Evolutionary conservation across 1,140 invertebrate species (phyloP).

Genomic region (Adoxophyes honmai): DNA sequence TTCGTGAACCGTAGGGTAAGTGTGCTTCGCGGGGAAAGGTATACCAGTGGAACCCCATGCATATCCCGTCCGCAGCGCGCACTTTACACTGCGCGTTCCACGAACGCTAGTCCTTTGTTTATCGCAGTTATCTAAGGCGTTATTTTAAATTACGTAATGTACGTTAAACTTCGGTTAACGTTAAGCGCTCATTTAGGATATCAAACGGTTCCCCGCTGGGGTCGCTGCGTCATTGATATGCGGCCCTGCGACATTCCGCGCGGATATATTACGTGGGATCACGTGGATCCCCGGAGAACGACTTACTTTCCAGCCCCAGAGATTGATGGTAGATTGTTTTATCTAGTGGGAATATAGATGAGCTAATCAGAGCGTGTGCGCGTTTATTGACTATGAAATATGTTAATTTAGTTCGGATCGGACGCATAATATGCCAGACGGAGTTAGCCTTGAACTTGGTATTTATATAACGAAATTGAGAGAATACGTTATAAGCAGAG

Average conservation of each 20-base stretch:
- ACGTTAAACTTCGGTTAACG: neutral
- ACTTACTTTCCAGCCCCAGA: constrained; percentile 30
- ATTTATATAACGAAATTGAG: constrained; percentile 6
- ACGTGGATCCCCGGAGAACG: constrained; percentile 19
- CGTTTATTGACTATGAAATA: constrained; percentile 15
- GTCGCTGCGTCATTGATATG: constrained; percentile 7
- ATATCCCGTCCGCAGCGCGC: no score
- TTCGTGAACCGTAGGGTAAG: no score
- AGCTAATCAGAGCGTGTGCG: constrained; percentile 10
- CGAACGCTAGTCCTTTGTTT: no score
- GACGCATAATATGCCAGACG: constrained; percentile 7
- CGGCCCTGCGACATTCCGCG: constrained; percentile 11
- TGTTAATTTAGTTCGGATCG: neutral
- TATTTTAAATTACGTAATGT: no score
- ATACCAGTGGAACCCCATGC: no score
- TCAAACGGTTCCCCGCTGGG: neutral
- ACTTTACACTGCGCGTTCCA: no score
- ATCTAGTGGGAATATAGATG: constrained; percentile 13
- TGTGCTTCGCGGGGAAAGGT: no score
- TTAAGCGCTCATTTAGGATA: constrained; percentile 4
- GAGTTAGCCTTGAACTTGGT: constrained; percentile 1
- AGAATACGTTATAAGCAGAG: neutral
- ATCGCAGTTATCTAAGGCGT: no score
- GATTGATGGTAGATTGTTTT: constrained; percentile 26
- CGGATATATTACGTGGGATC: constrained; percentile 15